Evolutionary conservation across 2,888 invertebrate species (phyloP), one percentile per base, ranked within the genome.

Genomic region (Drosophila eohydei): DNA sequence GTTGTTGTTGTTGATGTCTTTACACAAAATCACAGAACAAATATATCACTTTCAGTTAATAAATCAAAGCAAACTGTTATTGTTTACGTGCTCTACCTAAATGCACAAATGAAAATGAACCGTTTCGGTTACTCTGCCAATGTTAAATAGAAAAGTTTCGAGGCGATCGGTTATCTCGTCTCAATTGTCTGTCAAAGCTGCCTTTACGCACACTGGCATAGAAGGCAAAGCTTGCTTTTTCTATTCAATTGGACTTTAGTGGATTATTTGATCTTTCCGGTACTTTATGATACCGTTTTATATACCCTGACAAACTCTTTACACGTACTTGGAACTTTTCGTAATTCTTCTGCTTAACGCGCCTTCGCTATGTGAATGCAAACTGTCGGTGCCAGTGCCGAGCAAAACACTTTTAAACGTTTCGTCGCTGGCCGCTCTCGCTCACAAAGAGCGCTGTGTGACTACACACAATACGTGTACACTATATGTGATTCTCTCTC

Each of bases 201-300:
- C 96, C 97, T 97, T 97, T 97, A 96, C 96, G 96, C 97, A 94
- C 97, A 97, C 97, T 97, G 97, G 96, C 94, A 95, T 94, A 97
- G 97, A 97, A 97, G 97, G 96, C 95, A 94, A 94, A 94, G 81
- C 71, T 78, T 82, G 75, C 73, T 83, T 14, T 81, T 68, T 55
- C 56, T 62, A 71, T 78, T 48, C 81, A 78, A 76, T 79, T 69
- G 61, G 61, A 72, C 78, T 68, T 74, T 75, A 57, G 26, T 58
- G 58, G 70, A 74, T 77, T 78, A 69, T 46, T 66, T 62, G 68
- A 55, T 71, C 75, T 46, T 71, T 85, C 80, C 77, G 83, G 80
- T 86, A 86, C 77, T 78, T 86, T 88, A 54, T 67, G 14, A 66
- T 61, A 60, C 48, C 56, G 57, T 58, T 67, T 67, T 50, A 38